phyloP scores from a whole-genome alignment of 2,797 vertebrate genomes.

The Pempheris klunzingeri region DNA sequence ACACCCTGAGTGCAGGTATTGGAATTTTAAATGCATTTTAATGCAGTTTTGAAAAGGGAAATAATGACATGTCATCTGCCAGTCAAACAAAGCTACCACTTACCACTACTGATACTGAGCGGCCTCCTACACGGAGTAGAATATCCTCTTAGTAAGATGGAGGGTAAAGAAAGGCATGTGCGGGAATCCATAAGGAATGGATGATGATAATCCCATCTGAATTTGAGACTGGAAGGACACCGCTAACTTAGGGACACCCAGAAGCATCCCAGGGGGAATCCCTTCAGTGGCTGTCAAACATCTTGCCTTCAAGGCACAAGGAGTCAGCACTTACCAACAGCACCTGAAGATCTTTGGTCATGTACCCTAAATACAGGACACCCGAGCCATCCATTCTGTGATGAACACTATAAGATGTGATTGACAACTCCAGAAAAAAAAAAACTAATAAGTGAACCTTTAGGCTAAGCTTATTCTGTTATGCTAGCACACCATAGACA shows the following conservation, averaged over 20 bases:
- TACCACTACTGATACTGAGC: too few species aligned
- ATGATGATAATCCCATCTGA: background rate
- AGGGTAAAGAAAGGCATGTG: background rate
- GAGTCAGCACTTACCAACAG: background rate
- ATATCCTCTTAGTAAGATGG: background rate
- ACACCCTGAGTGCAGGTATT: too few species aligned
- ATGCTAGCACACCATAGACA: background rate
- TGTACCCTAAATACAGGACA: background rate
- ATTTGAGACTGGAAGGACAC: background rate
- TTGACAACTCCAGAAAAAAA: background rate
- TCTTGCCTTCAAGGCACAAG: background rate
- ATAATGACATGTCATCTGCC: too few species aligned
- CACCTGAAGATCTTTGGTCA: background rate
- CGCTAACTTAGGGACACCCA: background rate
- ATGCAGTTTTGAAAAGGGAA: too few species aligned
- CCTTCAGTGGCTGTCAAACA: slow-evolving; percentile 3
- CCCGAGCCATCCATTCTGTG: background rate
- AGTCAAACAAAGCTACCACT: too few species aligned
- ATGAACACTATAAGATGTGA: background rate
- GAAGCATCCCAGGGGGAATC: background rate
- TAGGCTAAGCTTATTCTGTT: background rate
- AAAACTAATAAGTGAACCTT: background rate
- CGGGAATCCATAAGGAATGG: background rate
- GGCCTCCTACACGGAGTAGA: background rate
- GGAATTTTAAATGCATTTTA: too few species aligned